Percentiles rank a stretch among this genome's conserved stretches.
These are phyloP conservation scores for Melanophora roralis DNA, from an alignment of 2,888 invertebrate genomes.

Conservation along the genomic window DNA sequence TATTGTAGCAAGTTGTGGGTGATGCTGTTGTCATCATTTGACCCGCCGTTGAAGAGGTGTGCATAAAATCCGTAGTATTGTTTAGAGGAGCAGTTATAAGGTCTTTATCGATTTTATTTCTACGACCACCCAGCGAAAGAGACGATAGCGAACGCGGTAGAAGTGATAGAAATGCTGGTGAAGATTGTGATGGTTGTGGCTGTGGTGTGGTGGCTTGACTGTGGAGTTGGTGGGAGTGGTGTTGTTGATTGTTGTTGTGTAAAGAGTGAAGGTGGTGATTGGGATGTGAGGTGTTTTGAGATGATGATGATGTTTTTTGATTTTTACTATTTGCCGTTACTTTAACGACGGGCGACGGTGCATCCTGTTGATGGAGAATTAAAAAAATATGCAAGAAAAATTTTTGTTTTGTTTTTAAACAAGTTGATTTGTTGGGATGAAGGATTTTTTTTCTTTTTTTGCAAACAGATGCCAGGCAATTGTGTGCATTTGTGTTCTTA, in stretches of 20 bases:
- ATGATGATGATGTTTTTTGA: constrained; percentile 70
- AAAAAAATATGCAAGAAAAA: constrained; percentile 45
- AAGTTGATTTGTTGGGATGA: background rate
- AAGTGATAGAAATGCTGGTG: constrained; percentile 77
- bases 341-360: constrained; percentile 71
- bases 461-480: constrained; percentile 3
- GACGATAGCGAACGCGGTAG: constrained; percentile 77
- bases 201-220: constrained; percentile 69
- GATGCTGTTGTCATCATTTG: constrained; percentile 57
- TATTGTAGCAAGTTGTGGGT: constrained; percentile 62
- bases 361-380: constrained; percentile 70
- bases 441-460: background rate
- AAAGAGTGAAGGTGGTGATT: constrained; percentile 67
- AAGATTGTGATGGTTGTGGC: constrained; percentile 68
- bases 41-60: constrained; percentile 62
- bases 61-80: constrained; percentile 72
- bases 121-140: constrained; percentile 76
- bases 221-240: constrained; percentile 64
- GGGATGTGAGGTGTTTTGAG: constrained; percentile 63
- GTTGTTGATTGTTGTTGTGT: constrained; percentile 66
- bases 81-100: constrained; percentile 73
- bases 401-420: background rate
- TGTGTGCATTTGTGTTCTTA: constrained; percentile 3
- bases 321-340: constrained; percentile 68
- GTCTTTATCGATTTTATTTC: constrained; percentile 77